phyloP scores from a whole-genome alignment of 2,888 invertebrate species.

The Orchesella flavescens region DNA sequence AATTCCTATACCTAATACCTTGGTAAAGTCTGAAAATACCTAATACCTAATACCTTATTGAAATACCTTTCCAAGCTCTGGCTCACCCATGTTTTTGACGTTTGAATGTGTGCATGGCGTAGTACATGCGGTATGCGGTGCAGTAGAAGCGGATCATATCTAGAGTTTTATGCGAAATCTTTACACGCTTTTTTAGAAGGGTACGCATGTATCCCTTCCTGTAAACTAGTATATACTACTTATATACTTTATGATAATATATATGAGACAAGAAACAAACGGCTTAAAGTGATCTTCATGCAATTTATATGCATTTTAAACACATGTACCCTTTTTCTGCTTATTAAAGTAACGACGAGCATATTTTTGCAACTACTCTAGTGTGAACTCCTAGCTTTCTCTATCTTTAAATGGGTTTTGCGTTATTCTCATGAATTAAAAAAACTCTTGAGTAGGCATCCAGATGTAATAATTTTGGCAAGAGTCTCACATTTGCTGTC shows the following conservation, averaged over 20 bases:
- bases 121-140: not conserved
- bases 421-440: not conserved
- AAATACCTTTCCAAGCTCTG: too few relatives aligned
- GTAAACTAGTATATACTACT: too few relatives aligned
- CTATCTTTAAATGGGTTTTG: conserved; percentile 14
- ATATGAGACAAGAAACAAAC: not conserved
- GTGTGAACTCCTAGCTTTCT: conserved; percentile 49
- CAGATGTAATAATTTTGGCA: conserved; percentile 23
- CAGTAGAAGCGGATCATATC: too few relatives aligned
- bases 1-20: too few relatives aligned
- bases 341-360: conserved; percentile 22
- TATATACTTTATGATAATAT: too few relatives aligned
- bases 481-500: conserved; percentile 37
- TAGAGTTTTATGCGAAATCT: not conserved
- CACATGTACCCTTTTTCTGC: not conserved
- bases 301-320: conserved; percentile 18
- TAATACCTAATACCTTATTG: too few relatives aligned
- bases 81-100: not conserved
- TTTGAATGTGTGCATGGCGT: conserved; percentile 1
- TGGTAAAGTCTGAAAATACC: too few relatives aligned
- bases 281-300: not conserved
- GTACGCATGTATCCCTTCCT: too few relatives aligned
- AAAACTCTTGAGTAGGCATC: too few relatives aligned
- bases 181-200: not conserved
- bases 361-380: conserved; percentile 37